Evolutionary conservation across 2,113 vertebrate species (phyloP).

Genomic region (Hippopotamus amphibius): DNA sequence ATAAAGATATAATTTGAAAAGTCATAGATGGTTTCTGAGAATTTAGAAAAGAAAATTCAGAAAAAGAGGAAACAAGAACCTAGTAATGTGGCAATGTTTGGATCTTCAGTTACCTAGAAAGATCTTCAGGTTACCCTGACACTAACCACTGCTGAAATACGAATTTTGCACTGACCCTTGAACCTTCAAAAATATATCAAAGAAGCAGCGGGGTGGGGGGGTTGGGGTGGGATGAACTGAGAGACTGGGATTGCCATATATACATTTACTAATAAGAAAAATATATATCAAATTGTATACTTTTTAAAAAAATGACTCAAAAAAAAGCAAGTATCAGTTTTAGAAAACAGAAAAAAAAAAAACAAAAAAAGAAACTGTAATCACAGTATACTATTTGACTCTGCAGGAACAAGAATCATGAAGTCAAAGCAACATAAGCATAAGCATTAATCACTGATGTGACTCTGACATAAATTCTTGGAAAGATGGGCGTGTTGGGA

Average conservation of each 20-base stretch:
- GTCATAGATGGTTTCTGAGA: not conserved
- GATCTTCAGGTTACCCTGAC: not conserved
- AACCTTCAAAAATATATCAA: not conserved
- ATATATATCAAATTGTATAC: too few species aligned
- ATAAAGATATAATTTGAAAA: not conserved
- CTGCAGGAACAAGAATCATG: not conserved
- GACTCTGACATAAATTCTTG: not conserved
- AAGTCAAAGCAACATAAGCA: not conserved
- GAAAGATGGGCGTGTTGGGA: not conserved
- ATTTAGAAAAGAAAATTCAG: not conserved
- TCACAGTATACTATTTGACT: not conserved
- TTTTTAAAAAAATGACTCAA: too few species aligned
- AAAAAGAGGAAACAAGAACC: not conserved
- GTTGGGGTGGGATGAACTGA: too few species aligned
- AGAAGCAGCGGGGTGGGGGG: too few species aligned
- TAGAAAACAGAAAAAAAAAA: not conserved
- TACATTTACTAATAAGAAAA: too few species aligned
- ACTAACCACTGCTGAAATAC: not conserved
- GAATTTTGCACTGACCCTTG: not conserved
- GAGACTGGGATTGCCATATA: too few species aligned
- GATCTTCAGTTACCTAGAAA: not conserved
- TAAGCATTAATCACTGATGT: not conserved
- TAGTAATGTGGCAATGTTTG: not conserved
- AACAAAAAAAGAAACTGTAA: not conserved
- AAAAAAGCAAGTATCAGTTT: not conserved